Evolutionary conservation across 2,888 invertebrate genomes (phyloP).

Genomic region (Clostera curtula): DNA sequence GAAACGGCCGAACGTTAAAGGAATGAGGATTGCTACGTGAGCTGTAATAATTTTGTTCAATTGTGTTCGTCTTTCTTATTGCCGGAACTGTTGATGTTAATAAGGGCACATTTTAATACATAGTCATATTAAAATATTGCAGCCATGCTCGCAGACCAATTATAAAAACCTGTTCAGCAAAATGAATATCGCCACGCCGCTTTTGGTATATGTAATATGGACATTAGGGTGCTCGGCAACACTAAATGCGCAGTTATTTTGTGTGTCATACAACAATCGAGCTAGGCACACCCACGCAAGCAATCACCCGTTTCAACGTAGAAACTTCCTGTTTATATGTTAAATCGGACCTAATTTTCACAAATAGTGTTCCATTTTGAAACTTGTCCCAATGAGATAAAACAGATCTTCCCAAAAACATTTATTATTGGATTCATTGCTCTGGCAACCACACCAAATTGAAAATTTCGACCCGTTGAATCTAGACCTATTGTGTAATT

Average conservation of each 20-base stretch:
- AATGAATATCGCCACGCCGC: too few relatives aligned
- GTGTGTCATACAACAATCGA: slow-evolving; percentile 35
- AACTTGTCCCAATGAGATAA: slow-evolving; percentile 3
- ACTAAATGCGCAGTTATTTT: slow-evolving; percentile 50
- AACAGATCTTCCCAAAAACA: too few relatives aligned
- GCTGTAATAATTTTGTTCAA: slow-evolving; percentile 9
- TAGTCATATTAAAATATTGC: slow-evolving; percentile 7
- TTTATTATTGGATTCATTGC: too few relatives aligned
- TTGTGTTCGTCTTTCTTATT: slow-evolving; percentile 14
- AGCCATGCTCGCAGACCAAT: neutral
- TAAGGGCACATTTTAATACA: slow-evolving; percentile 10
- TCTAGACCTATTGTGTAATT: too few relatives aligned
- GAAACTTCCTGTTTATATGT: slow-evolving; percentile 54
- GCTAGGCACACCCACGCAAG: slow-evolving; percentile 49
- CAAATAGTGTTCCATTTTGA: slow-evolving; percentile 14
- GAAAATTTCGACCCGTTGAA: too few relatives aligned
- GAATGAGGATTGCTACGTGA: slow-evolving; percentile 21
- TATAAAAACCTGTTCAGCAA: neutral
- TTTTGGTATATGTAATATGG: too few relatives aligned
- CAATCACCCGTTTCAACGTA: slow-evolving; percentile 50
- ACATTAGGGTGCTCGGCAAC: slow-evolving; percentile 35
- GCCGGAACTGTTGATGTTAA: slow-evolving; percentile 5
- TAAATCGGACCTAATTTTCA: slow-evolving; percentile 27
- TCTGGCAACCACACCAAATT: too few relatives aligned
- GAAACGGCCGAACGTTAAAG: slow-evolving; percentile 6